These are phyloP conservation scores for Neotoma lepida DNA, from an alignment of 2,113 vertebrate species.

Conservation along the genomic window DNA sequence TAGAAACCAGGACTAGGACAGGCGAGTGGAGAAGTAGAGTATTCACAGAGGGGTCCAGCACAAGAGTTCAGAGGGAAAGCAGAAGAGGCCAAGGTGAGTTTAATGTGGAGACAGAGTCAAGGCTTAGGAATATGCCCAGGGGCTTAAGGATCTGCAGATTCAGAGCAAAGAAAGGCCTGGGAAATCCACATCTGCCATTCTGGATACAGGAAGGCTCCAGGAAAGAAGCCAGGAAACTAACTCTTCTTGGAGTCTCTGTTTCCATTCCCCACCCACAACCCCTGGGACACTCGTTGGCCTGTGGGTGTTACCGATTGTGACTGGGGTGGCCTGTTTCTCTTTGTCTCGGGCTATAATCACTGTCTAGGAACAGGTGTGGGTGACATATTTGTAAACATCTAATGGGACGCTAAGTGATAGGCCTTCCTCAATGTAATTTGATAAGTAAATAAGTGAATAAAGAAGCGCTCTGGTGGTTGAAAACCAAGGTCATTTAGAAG, in stretches of 20 bases:
- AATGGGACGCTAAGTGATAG: constrained; percentile 5
- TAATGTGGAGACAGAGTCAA: neutral
- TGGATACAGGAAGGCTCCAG: neutral
- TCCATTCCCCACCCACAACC: neutral
- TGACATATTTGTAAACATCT: constrained; percentile 43
- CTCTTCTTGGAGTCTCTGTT: neutral
- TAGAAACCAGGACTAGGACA: constrained; percentile 21
- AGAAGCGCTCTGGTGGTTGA: neutral
- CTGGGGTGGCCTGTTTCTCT: neutral
- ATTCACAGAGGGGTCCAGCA: neutral
- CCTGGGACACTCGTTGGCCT: neutral
- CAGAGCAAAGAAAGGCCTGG: neutral
- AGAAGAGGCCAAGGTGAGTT: neutral
- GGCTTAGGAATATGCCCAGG: neutral
- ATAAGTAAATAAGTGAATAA: constrained; percentile 58
- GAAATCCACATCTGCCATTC: neutral
- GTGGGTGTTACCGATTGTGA: neutral
- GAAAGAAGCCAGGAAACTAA: neutral
- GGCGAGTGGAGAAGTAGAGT: neutral
- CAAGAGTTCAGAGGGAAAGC: neutral
- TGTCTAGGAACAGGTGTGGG: neutral
- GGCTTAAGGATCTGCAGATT: neutral
- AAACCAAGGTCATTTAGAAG: constrained; percentile 40
- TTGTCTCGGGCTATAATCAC: constrained; percentile 38
- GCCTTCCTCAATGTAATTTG: constrained; percentile 48